Percentiles rank a stretch among this genome's conserved stretches.
Conservation (phyloP, 2,797 vertebrate genomes). For the Furcifer pardalis region DNA sequence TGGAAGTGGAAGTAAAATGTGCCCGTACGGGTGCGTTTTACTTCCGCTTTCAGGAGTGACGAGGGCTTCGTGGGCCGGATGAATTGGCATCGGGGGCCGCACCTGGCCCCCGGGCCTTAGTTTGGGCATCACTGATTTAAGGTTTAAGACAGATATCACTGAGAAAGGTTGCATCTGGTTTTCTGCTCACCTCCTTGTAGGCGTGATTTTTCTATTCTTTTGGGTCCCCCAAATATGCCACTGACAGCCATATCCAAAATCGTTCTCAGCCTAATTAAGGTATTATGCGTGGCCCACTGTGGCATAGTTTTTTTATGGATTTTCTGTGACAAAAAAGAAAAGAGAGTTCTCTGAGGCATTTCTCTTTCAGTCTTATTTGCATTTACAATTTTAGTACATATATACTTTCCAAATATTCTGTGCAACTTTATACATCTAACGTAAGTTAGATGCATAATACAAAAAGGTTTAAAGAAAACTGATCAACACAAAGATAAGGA, state of each 20-base stretch:
- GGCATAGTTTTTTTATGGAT: background rate
- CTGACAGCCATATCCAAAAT: background rate
- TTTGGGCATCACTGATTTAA: too few relatives aligned
- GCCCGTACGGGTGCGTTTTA: too few relatives aligned
- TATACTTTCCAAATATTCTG: background rate
- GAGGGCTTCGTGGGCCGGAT: too few relatives aligned
- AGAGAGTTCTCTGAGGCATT: background rate
- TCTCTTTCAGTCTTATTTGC: background rate
- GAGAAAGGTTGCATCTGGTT: background rate
- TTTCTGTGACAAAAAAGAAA: background rate
- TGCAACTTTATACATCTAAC: background rate
- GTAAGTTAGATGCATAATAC: too few relatives aligned
- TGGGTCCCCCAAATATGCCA: background rate
- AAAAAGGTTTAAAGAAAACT: background rate
- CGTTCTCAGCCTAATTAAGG: background rate
- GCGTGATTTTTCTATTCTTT: conserved; percentile 3
- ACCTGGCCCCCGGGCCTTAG: too few relatives aligned
- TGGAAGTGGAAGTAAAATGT: too few relatives aligned
- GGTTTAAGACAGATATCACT: background rate
- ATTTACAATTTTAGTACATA: background rate
- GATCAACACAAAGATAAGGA: background rate
- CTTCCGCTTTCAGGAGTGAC: too few relatives aligned
- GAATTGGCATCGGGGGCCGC: too few relatives aligned
- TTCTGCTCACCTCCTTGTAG: conserved; percentile 16
- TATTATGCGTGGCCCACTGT: background rate